Evolutionary conservation across 2,888 invertebrate species (phyloP).

Genomic region (Actias luna): DNA sequence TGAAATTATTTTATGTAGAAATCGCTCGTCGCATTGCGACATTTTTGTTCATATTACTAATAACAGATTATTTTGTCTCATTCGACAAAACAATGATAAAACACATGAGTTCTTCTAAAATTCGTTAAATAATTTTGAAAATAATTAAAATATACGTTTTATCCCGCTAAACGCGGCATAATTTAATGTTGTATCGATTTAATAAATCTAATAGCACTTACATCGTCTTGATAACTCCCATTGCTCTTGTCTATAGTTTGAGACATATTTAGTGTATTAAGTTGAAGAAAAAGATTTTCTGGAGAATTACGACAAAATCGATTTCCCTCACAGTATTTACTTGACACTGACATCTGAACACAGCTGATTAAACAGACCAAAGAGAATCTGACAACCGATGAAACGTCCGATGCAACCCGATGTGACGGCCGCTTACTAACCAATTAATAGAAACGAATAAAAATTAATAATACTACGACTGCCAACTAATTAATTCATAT

Average conservation of each 20-base stretch:
- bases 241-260: slow-evolving; percentile 59
- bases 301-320: slow-evolving; percentile 12
- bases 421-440: too few relatives aligned
- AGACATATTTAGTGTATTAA: slow-evolving; percentile 48
- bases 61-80: neutral
- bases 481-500: too few relatives aligned
- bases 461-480: too few relatives aligned
- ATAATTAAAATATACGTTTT: neutral
- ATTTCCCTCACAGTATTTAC: neutral
- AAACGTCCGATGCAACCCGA: too few relatives aligned
- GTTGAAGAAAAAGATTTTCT: neutral
- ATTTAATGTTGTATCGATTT: neutral
- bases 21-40: slow-evolving; percentile 39
- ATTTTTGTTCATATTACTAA: slow-evolving; percentile 27
- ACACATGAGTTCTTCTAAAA: neutral
- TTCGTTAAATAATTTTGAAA: neutral
- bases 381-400: too few relatives aligned
- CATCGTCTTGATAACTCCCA: slow-evolving; percentile 86
- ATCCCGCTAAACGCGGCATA: neutral
- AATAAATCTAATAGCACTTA: slow-evolving; percentile 50
- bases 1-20: neutral
- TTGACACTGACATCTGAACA: neutral
- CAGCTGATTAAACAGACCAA: neutral
- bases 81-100: neutral
- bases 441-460: too few relatives aligned